A percentile compares a stretch with the other conserved stretches of the same genome.
Evolutionary conservation across 2,888 invertebrate genomes (phyloP).

Genomic region (Melipona bicolor): DNA sequence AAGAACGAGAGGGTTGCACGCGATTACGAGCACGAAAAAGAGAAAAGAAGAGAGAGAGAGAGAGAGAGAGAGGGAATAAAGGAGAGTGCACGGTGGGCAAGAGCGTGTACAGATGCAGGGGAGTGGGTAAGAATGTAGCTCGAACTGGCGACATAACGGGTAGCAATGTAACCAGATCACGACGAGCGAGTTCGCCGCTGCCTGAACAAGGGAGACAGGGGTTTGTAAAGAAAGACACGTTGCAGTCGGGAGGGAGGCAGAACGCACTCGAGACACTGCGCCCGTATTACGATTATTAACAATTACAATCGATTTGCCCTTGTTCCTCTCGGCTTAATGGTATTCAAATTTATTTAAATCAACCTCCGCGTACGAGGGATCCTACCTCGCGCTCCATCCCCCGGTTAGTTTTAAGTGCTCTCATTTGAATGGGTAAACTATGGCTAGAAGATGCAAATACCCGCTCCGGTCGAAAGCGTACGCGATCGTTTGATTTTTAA

Average conservation of each 20-base stretch:
- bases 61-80: slow-evolving; percentile 20
- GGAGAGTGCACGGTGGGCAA: slow-evolving; percentile 24
- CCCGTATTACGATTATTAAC: slow-evolving; percentile 79
- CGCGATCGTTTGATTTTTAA: not conserved
- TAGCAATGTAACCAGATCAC: slow-evolving; percentile 80
- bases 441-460: not conserved
- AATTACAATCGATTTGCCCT: slow-evolving; percentile 80
- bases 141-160: slow-evolving; percentile 78
- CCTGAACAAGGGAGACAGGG: slow-evolving; percentile 44
- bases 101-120: slow-evolving; percentile 36
- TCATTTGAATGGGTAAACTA: slow-evolving; percentile 19
- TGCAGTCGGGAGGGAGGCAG: slow-evolving; percentile 33
- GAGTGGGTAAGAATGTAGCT: slow-evolving; percentile 74
- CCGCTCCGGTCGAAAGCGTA: not conserved
- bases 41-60: slow-evolving; percentile 25
- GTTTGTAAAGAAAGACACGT: slow-evolving; percentile 40
- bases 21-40: slow-evolving; percentile 12
- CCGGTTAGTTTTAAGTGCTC: not conserved
- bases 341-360: slow-evolving; percentile 81
- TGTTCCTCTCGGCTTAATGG: slow-evolving; percentile 72
- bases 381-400: not conserved
- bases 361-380: not conserved
- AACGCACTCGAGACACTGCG: slow-evolving; percentile 53
- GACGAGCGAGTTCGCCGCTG: slow-evolving; percentile 64
- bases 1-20: slow-evolving; percentile 42